Percentiles rank a stretch among this genome's conserved stretches.
These are phyloP conservation scores for Leptogaster cylindrica DNA, from an alignment of 2,888 invertebrate species.

Conservation along the genomic window DNA sequence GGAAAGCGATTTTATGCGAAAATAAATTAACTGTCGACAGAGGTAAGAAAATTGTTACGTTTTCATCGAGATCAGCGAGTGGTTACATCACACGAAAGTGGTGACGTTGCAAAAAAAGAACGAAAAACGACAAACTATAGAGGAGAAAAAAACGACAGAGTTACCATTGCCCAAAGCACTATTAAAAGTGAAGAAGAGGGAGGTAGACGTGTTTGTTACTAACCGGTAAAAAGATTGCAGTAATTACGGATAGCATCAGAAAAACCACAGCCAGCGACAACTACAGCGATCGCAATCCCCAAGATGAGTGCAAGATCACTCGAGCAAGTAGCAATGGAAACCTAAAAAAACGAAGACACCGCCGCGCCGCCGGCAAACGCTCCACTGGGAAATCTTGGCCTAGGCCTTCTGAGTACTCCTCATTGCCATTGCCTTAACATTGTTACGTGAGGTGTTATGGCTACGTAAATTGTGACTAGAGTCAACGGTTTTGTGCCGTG, in stretches of 20 bases:
- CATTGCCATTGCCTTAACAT: slow-evolving; percentile 46
- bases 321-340: slow-evolving; percentile 20
- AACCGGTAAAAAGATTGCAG: slow-evolving; percentile 22
- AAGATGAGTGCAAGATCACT: slow-evolving; percentile 3
- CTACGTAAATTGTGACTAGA: slow-evolving; percentile 24
- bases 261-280: slow-evolving; percentile 32
- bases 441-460: slow-evolving; percentile 41
- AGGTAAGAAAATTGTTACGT: slow-evolving; percentile 10
- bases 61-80: neutral
- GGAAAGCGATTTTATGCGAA: slow-evolving; percentile 7
- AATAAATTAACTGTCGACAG: slow-evolving; percentile 13
- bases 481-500: slow-evolving; percentile 47
- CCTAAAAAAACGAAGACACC: slow-evolving; percentile 11
- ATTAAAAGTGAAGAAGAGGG: neutral
- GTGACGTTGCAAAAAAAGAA: neutral
- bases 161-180: neutral
- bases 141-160: neutral
- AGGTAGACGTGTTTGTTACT: slow-evolving; percentile 11
- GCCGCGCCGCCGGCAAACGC: neutral
- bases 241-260: slow-evolving; percentile 17
- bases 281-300: neutral
- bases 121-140: neutral
- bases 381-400: slow-evolving; percentile 41
- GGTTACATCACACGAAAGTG: slow-evolving; percentile 20
- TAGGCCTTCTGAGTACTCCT: slow-evolving; percentile 46